phyloP scores from a whole-genome alignment of 2,888 invertebrate genomes.

The Odontocerum albicorne region DNA sequence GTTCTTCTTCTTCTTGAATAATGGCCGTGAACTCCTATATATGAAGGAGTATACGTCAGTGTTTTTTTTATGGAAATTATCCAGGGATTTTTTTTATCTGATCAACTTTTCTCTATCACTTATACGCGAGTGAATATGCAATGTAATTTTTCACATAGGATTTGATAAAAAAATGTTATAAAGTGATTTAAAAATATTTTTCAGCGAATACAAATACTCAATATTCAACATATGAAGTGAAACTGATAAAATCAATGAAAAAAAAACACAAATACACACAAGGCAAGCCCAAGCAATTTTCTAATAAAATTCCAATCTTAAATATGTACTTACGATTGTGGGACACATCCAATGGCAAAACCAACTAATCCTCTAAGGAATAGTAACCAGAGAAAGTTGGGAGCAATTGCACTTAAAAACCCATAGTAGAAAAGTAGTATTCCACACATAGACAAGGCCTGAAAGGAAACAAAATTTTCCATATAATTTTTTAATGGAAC shows the following conservation, averaged over 20 bases:
- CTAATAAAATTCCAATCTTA: no score
- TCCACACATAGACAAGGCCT: conserved; percentile 91
- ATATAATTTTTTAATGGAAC: no score
- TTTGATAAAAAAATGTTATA: not conserved
- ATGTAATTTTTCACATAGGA: not conserved
- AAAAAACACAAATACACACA: not conserved
- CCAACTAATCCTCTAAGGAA: conserved; percentile 91
- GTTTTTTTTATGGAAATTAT: no score
- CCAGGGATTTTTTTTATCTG: no score
- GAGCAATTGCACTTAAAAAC: conserved; percentile 84
- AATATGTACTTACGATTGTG: conserved; percentile 90
- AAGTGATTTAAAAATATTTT: not conserved
- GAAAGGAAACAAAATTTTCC: conserved; percentile 41
- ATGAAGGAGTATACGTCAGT: no score
- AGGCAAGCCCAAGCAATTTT: not conserved
- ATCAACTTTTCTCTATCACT: no score
- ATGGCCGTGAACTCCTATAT: no score
- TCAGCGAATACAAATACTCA: not conserved
- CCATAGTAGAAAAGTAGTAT: conserved; percentile 90
- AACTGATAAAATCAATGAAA: not conserved
- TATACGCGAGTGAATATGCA: no score
- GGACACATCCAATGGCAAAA: conserved; percentile 95
- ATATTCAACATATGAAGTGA: no score
- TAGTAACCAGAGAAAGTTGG: conserved; percentile 88
- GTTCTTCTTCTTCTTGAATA: no score